phyloP scores from a whole-genome alignment of 2,888 invertebrate genomes.

The Cybosia mesomella region DNA sequence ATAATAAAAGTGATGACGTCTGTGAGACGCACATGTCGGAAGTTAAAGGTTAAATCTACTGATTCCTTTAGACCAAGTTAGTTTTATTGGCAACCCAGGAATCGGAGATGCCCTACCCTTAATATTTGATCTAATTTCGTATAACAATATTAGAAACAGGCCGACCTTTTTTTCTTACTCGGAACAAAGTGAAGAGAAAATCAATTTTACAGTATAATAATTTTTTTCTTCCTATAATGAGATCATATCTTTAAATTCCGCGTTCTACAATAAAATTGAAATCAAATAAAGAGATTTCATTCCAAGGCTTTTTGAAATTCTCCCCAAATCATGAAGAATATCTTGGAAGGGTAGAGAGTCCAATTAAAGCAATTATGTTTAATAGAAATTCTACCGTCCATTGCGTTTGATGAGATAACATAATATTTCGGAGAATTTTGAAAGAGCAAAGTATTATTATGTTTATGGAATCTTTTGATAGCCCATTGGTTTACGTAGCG shows the following conservation, averaged over 20 bases:
- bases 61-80: not conserved
- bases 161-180: not conserved
- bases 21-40: too few species aligned
- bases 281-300: conserved; percentile 43
- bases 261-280: conserved; percentile 36
- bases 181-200: conserved; percentile 1
- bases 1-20: too few species aligned
- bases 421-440: conserved; percentile 24
- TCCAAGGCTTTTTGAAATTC: conserved; percentile 27
- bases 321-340: conserved; percentile 43
- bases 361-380: conserved; percentile 57
- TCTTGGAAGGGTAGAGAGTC: conserved; percentile 54
- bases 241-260: conserved; percentile 24
- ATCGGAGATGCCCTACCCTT: not conserved
- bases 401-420: conserved; percentile 10
- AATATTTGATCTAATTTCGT: not conserved
- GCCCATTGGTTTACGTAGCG: too few species aligned
- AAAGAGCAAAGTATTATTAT: conserved; percentile 31
- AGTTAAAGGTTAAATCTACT: not conserved
- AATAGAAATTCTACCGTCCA: conserved; percentile 43
- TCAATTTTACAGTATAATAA: conserved; percentile 9
- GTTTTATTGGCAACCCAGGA: not conserved
- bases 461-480: not conserved
- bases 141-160: not conserved
- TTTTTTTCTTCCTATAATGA: conserved; percentile 15